phyloP scores from a whole-genome alignment of 2,888 invertebrate species.

The Mallateleia sp. region DNA sequence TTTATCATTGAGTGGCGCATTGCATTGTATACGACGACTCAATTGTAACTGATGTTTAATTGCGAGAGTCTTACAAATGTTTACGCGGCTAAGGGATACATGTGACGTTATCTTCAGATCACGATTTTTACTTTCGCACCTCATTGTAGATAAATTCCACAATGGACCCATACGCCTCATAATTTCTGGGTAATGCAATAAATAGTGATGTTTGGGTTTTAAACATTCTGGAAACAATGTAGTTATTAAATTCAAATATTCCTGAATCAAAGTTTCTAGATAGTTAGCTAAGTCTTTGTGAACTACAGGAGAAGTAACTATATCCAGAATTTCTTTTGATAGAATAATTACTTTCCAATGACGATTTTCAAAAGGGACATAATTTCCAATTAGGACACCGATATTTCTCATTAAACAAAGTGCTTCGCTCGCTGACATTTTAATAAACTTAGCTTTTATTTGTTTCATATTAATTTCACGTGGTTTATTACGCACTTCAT shows the following conservation, averaged over 20 bases:
- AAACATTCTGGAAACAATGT: slow-evolving; percentile 51
- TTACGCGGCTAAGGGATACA: slow-evolving; percentile 48
- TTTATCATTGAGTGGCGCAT: not conserved
- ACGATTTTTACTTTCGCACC: slow-evolving; percentile 75
- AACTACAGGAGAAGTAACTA: slow-evolving; percentile 58
- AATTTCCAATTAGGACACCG: slow-evolving; percentile 69
- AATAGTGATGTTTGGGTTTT: slow-evolving; percentile 77
- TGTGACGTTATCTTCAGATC: slow-evolving; percentile 63
- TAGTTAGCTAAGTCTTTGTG: slow-evolving; percentile 42
- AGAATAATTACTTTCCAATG: slow-evolving; percentile 71
- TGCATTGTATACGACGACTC: slow-evolving; percentile 44
- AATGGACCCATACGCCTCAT: slow-evolving; percentile 68
- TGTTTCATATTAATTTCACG: slow-evolving; percentile 1
- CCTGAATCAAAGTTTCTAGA: slow-evolving; percentile 51
- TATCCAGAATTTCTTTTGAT: slow-evolving; percentile 72
- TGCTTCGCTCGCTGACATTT: slow-evolving; percentile 74
- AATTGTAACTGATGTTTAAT: slow-evolving; percentile 61
- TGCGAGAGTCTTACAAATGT: slow-evolving; percentile 74
- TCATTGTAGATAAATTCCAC: slow-evolving; percentile 53
- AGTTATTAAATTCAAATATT: slow-evolving; percentile 52
- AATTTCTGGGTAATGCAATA: slow-evolving; percentile 69
- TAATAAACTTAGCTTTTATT: slow-evolving; percentile 40
- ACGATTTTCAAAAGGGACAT: slow-evolving; percentile 52
- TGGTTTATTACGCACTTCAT: slow-evolving; percentile 69
- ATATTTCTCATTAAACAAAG: slow-evolving; percentile 64